Evolutionary conservation across 2,113 vertebrate genomes (phyloP).

Genomic region (Hyla sarda): DNA sequence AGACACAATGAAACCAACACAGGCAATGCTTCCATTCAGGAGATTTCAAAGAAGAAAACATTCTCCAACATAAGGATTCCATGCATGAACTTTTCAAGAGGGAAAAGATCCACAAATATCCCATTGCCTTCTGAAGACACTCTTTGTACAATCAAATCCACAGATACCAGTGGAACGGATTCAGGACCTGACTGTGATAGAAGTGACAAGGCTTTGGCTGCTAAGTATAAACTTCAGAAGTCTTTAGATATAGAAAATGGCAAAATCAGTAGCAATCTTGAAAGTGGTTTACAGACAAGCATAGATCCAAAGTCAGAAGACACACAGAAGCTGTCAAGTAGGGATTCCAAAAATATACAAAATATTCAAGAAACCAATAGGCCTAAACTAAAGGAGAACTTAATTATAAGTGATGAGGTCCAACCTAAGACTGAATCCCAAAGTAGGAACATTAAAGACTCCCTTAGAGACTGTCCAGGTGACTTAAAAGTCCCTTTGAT

Average conservation of each 20-base stretch:
- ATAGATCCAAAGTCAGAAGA: conserved; percentile 7
- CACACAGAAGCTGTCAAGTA: neutral
- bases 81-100: conserved; percentile 72
- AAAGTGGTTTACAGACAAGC: conserved; percentile 2
- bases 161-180: conserved; percentile 58
- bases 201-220: neutral
- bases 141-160: conserved; percentile 61
- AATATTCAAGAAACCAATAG: neutral
- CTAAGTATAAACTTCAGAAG: conserved; percentile 27
- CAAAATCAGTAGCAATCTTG: conserved; percentile 15
- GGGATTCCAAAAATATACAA: neutral
- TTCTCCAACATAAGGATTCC: conserved; percentile 72
- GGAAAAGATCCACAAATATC: conserved; percentile 63
- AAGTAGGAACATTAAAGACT: neutral
- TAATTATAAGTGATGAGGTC: neutral
- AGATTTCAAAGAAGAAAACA: conserved; percentile 63
- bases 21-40: conserved; percentile 51
- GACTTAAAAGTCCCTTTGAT: neutral
- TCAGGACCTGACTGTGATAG: conserved; percentile 58
- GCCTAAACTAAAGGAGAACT: neutral
- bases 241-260: conserved; percentile 35
- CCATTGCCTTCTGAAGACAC: conserved; percentile 67
- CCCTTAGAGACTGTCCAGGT: neutral
- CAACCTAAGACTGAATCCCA: neutral
- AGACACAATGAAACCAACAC: conserved; percentile 66